Base-by-base conservation (phyloP, 2,888 invertebrate genomes). In the Gymnosoma rotundatum region DNA sequence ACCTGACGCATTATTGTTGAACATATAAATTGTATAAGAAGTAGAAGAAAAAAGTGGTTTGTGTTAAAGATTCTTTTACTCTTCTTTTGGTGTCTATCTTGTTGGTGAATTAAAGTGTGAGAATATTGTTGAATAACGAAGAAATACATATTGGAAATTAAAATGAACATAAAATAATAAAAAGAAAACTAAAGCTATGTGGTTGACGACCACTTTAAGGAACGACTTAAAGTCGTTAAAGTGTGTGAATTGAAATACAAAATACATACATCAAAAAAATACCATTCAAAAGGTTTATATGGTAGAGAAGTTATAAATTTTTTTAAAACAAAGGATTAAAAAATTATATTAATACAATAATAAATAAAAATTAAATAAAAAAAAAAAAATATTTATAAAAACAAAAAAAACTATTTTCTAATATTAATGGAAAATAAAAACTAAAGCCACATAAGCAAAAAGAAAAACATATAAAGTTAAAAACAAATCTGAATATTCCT, bases 191-290 rank as follows among this genome's bases (percentile, higher is more conserved):
- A 64, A 74, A 84, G 81, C 64, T 84, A 81, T 84, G 84, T 84
- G 84, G 84, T 70, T 84, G 78, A 70, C 74, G 81, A 81, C 84
- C 84, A 84, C 84, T 81, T 76, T 70, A 81, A 84, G 84, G 84
- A 84, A 81, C 84, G 84, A 84, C 84, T 84, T 78, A 78, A 84
- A 81, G 84, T 84, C 81, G 84, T 81, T 84, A 78, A 81, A 81
- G 78, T 79, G 78, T 84, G 81, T 78, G 78, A 83, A 80, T 83
- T 84, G 81, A 81, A 73, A 63, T 70, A 78, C 50, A 58, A 63
- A 50, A 52, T 72, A 73, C 45, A 32, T 60, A 60, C 32, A n/a
- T n/a, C n/a, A 70, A 70, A 48, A 6, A 75, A 76, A 54, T 67
- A 61, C 52, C 58, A 73, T 25, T 50, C 60, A 66, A 76, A 60